These are phyloP conservation scores for Antheraea yamamai DNA, from an alignment of 2,888 invertebrate species.

Conservation along the genomic window DNA sequence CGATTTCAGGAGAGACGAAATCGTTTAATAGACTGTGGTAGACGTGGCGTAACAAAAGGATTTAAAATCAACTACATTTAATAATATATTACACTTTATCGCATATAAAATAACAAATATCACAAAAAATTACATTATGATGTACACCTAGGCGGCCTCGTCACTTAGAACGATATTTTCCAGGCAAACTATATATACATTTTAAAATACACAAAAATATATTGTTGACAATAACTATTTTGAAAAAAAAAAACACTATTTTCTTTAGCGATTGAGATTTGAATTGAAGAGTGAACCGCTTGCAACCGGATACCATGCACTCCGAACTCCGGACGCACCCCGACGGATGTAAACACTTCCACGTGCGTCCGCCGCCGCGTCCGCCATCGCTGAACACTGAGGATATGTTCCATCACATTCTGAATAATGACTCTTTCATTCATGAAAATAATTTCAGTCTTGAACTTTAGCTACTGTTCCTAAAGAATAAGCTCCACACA, in stretches of 20 bases:
- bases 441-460: slow-evolving; percentile 12
- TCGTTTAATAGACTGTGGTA: too few species aligned
- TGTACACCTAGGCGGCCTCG: too few species aligned
- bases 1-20: too few species aligned
- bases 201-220: too few species aligned
- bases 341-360: slow-evolving; percentile 75
- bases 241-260: background rate
- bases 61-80: too few species aligned
- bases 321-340: slow-evolving; percentile 42
- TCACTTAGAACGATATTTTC: too few species aligned
- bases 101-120: too few species aligned
- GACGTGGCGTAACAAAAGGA: too few species aligned
- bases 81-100: too few species aligned
- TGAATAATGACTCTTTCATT: slow-evolving; percentile 11
- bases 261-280: slow-evolving; percentile 19
- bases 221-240: background rate
- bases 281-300: slow-evolving; percentile 36
- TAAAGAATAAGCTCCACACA: too few species aligned
- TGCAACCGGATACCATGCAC: slow-evolving; percentile 47
- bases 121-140: too few species aligned
- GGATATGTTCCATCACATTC: slow-evolving; percentile 22
- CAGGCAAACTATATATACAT: too few species aligned
- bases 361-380: slow-evolving; percentile 58
- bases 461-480: background rate
- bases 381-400: slow-evolving; percentile 23